Evolutionary conservation across 2,113 vertebrate genomes (phyloP), one percentile per base, ranked within the genome.

Genomic region (Porphyrio hochstetteri): DNA sequence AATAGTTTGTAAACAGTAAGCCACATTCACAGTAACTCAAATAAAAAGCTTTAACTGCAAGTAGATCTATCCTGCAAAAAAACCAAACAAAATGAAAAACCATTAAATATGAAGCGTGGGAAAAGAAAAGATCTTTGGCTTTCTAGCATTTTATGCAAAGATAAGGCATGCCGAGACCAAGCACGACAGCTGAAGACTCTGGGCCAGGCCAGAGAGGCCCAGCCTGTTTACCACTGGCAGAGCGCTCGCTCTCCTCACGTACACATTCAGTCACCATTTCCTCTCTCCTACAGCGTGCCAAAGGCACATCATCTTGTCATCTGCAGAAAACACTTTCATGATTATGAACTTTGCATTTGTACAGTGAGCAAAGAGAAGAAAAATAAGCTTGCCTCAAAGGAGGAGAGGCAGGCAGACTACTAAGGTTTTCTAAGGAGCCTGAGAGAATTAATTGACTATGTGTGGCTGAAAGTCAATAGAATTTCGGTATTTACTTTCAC

Each of bases 191-290:
- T 7, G n/a, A 35, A 57, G 25, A 8, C 31, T 12, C 13, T 1
- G 61, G 69, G 68, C 36, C 5, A 2, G 82, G 80, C 70, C 6
- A 2, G 14, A 27, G 6, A 36, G 46, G 88, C 75, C 11, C 20
- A 10, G 86, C 52, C 64, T 52, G 28, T 36, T 57, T 14, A 25
- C 72, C 11, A 6, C 42, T 8, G 61, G 33, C 87, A 79, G 25
- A 1, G 65, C 48, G 24, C 65, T 61, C 53, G 24, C 71, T 68
- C 48, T 50, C 8, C 85, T 78, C 90, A 90, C 36, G 28, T 79
- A 78, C 2, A 0, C 67, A 12, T 42, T 9, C 69, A 9, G 50
- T 27, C 4, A 18, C 44, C 0, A 0, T 7, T 75, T 44, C 53
- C 57, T 23, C 63, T 67, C 75, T 36, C 59, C 16, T 2, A 25